phyloP scores from a whole-genome alignment of 1,140 invertebrate species.

The Thaumetopoea pityocampa region DNA sequence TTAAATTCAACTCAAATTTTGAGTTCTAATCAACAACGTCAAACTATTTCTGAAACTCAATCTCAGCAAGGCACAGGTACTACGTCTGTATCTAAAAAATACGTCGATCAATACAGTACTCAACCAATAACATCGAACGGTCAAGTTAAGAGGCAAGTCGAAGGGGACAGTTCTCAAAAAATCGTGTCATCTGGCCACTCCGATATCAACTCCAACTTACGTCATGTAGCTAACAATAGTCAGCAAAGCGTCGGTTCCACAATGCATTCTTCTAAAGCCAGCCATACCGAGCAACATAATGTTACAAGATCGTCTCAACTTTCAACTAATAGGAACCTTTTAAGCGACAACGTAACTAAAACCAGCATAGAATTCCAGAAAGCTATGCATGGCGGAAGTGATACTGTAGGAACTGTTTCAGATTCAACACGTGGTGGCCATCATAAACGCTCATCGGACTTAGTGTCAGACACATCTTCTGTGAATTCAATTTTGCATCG shows the following conservation, averaged over 20 bases:
- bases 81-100: slow-evolving; percentile 2
- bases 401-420: slow-evolving; percentile 20
- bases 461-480: slow-evolving; percentile 83
- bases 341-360: slow-evolving; percentile 61
- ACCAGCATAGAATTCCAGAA: slow-evolving; percentile 67
- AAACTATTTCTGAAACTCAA: not conserved
- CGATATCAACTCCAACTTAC: slow-evolving; percentile 19
- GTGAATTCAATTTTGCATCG: slow-evolving; percentile 86
- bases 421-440: slow-evolving; percentile 54
- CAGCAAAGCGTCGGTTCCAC: slow-evolving; percentile 20
- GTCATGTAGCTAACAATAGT: slow-evolving; percentile 15
- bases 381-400: slow-evolving; percentile 63
- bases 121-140: slow-evolving; percentile 2
- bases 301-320: slow-evolving; percentile 40
- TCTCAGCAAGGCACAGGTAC: slow-evolving; percentile 3
- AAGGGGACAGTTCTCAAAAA: slow-evolving; percentile 20
- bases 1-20: slow-evolving; percentile 9
- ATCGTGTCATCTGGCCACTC: slow-evolving; percentile 22
- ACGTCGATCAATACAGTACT: not conserved
- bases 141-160: not conserved
- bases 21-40: slow-evolving; percentile 5
- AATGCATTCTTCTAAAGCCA: slow-evolving; percentile 25
- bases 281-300: slow-evolving; percentile 28
- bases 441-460: slow-evolving; percentile 83
- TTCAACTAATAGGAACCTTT: slow-evolving; percentile 44